phyloP scores from a whole-genome alignment of 53 echinoderm and acorn worm genomes.

The Arbacia lixula region DNA sequence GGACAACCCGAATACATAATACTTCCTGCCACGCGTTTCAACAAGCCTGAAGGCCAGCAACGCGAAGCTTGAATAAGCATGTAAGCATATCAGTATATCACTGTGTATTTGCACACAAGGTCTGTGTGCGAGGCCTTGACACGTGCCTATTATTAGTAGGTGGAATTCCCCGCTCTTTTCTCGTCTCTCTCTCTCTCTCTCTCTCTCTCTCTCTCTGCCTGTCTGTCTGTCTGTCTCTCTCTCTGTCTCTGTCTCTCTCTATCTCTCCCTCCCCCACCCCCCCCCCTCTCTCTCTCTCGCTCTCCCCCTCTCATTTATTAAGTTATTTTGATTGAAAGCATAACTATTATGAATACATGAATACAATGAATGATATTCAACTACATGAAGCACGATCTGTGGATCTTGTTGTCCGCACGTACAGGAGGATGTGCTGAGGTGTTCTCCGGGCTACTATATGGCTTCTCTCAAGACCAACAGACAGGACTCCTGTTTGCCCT shows the following conservation, averaged over 20 bases:
- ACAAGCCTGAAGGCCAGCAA: too few relatives aligned
- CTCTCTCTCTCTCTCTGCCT: background rate
- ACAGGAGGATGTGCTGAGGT: background rate
- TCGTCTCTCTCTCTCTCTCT: background rate
- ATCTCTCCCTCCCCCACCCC: background rate
- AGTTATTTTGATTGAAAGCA: background rate
- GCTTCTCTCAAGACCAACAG: background rate
- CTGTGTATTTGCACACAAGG: too few relatives aligned
- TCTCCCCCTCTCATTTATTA: background rate
- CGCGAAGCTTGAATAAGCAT: too few relatives aligned
- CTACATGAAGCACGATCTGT: too few relatives aligned
- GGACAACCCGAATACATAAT: too few relatives aligned
- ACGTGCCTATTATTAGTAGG: too few relatives aligned
- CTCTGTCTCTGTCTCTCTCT: background rate
- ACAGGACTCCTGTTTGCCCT: constrained; percentile 2
- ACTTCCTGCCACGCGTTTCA: too few relatives aligned
- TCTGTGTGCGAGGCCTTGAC: too few relatives aligned
- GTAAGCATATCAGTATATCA: too few relatives aligned
- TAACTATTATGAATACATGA: background rate
- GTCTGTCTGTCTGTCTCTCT: background rate
- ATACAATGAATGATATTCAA: too few relatives aligned
- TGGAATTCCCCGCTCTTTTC: too few relatives aligned
- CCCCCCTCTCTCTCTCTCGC: background rate
- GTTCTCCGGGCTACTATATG: constrained; percentile 10
- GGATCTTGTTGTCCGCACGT: background rate